A percentile compares a stretch with the other conserved stretches of the same genome.
phyloP scores from a whole-genome alignment of 2,113 vertebrate species.

The Callopanchax toddi region DNA sequence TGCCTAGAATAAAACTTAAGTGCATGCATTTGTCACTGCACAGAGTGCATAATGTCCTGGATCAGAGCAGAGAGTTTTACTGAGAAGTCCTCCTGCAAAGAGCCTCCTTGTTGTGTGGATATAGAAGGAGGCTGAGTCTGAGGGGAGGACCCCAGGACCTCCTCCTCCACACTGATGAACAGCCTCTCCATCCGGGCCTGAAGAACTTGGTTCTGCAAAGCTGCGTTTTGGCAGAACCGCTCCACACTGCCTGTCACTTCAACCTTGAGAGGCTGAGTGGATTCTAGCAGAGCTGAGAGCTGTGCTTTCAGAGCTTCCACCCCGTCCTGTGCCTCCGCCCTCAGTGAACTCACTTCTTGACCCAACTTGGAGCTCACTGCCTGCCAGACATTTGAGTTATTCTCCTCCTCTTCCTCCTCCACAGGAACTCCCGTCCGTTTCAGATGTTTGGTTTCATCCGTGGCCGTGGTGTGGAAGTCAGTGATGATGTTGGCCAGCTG shows the following conservation, averaged over 20 bases:
- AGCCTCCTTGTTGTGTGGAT: conserved; percentile 42
- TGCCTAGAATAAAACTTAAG: background rate
- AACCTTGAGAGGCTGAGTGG: conserved; percentile 35
- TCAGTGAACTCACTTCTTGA: conserved; percentile 64
- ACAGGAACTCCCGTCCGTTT: conserved; percentile 66
- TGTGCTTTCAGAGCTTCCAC: conserved; percentile 32
- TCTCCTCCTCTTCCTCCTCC: conserved; percentile 57
- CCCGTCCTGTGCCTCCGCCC: conserved; percentile 50
- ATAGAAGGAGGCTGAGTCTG: conserved; percentile 3
- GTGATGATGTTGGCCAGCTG: conserved; percentile 65
- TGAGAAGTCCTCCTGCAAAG: conserved; percentile 81
- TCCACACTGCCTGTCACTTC: conserved; percentile 77
- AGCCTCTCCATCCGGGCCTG: conserved; percentile 77
- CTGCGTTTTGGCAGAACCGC: conserved; percentile 81
- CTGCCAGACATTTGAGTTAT: conserved; percentile 65
- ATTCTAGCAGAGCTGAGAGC: conserved; percentile 30
- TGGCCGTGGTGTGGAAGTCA: conserved; percentile 78
- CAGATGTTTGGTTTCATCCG: conserved; percentile 74
- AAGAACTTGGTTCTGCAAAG: conserved; percentile 78
- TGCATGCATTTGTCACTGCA: conserved; percentile 60
- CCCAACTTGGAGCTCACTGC: conserved; percentile 78
- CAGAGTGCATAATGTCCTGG: conserved; percentile 83
- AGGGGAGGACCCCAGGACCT: conserved; percentile 37
- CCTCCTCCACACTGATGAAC: conserved; percentile 77
- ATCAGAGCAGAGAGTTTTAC: conserved; percentile 84